These are phyloP conservation scores for Trematomus bernacchii DNA, from an alignment of 2,797 vertebrate genomes.

Conservation along the genomic window DNA sequence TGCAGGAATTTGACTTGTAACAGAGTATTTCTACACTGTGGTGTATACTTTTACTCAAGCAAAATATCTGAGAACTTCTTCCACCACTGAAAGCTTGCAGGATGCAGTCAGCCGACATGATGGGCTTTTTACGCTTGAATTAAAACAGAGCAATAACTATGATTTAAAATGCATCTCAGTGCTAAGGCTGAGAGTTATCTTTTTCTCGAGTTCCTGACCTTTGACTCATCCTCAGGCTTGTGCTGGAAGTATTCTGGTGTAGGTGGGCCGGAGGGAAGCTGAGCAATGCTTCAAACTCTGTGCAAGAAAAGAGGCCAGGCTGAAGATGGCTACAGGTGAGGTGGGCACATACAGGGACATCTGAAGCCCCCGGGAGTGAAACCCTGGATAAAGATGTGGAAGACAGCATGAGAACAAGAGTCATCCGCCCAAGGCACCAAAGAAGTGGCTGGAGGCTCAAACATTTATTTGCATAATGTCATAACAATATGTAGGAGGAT, in stretches of 20 bases:
- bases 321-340: constrained; percentile 39
- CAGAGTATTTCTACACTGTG: no score
- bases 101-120: background rate
- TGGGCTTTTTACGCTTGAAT: background rate
- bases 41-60: no score
- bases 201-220: constrained; percentile 47
- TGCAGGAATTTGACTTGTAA: no score
- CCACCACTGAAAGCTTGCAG: background rate
- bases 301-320: constrained; percentile 52
- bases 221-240: constrained; percentile 63
- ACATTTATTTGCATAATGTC: constrained; percentile 43
- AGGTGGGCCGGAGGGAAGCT: constrained; percentile 40
- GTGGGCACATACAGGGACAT: constrained; percentile 49
- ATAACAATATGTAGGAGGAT: constrained; percentile 27
- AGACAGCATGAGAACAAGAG: constrained; percentile 37
- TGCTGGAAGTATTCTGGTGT: constrained; percentile 45
- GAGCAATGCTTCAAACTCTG: constrained; percentile 56
- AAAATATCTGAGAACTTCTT: no score
- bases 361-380: constrained; percentile 45
- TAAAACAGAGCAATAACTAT: constrained; percentile 31
- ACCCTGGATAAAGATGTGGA: constrained; percentile 34
- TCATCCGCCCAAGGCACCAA: constrained; percentile 26
- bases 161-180: constrained; percentile 52
- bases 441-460: constrained; percentile 25
- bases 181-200: constrained; percentile 20